Conservation (phyloP, 2,888 invertebrate genomes). For the Rotaria sp. region DNA sequence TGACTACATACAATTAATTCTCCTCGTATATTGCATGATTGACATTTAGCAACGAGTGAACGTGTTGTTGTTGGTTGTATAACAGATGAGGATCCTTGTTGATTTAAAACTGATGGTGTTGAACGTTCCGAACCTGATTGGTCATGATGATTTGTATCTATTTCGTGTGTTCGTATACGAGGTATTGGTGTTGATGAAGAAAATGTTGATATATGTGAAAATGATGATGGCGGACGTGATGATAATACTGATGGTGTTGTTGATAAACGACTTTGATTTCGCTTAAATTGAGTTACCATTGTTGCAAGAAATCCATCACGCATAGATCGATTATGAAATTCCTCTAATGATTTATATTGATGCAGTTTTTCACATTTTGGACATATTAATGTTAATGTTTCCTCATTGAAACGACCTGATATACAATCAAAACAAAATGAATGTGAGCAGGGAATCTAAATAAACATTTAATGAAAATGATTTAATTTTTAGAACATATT, state of each 20-base stretch:
- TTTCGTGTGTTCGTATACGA: not conserved
- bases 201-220: not conserved
- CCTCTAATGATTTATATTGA: not conserved
- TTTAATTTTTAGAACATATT: not conserved
- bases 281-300: not conserved
- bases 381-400: not conserved
- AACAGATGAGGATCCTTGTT: not conserved
- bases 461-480: not conserved
- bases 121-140: not conserved
- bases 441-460: conserved; percentile 2
- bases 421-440: not conserved
- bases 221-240: not conserved
- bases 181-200: not conserved
- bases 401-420: not conserved
- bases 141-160: not conserved
- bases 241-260: not conserved
- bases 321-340: not conserved
- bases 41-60: not conserved
- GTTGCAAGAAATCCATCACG: not conserved
- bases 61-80: not conserved
- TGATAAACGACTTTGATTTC: not conserved
- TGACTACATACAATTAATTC: conserved; percentile 18
- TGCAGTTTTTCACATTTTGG: not conserved
- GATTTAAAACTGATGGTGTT: not conserved
- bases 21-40: not conserved